Evolutionary conservation across 2,797 vertebrate genomes (phyloP).

Genomic region (Alca torda): DNA sequence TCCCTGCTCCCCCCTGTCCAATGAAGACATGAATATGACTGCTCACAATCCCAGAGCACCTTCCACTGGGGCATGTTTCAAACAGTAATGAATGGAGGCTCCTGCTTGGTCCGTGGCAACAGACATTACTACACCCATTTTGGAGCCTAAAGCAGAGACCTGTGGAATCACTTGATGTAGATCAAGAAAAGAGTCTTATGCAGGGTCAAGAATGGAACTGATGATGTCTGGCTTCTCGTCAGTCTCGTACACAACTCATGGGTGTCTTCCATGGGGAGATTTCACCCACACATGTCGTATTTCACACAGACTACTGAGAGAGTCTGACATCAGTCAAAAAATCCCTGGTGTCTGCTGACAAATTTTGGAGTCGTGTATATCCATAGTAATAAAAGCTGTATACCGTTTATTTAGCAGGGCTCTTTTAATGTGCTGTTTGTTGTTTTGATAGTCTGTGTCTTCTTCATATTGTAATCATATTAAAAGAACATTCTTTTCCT

Average conservation of each 20-base stretch:
- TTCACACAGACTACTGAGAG: background rate
- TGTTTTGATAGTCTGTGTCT: slow-evolving; percentile 12
- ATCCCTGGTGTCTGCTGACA: background rate
- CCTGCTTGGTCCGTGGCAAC: background rate
- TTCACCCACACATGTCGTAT: background rate
- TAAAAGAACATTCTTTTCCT: slow-evolving; percentile 44
- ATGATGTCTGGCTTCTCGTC: fast-evolving
- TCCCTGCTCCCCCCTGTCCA: background rate
- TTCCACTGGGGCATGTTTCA: background rate
- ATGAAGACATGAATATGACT: background rate
- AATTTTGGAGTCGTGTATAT: slow-evolving; percentile 12
- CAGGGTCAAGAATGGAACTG: background rate
- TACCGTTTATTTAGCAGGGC: background rate
- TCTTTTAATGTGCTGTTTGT: background rate
- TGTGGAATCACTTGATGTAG: background rate
- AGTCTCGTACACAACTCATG: background rate
- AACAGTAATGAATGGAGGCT: background rate
- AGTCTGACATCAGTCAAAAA: background rate
- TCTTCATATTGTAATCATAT: slow-evolving; percentile 16
- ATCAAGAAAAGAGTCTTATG: background rate
- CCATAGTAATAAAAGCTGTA: slow-evolving; percentile 17
- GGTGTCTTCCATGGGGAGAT: background rate
- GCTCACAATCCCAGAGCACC: background rate
- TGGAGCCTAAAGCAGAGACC: background rate
- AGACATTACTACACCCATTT: background rate